phyloP scores from a whole-genome alignment of 2,797 vertebrate species.

The Etheostoma nigrum region DNA sequence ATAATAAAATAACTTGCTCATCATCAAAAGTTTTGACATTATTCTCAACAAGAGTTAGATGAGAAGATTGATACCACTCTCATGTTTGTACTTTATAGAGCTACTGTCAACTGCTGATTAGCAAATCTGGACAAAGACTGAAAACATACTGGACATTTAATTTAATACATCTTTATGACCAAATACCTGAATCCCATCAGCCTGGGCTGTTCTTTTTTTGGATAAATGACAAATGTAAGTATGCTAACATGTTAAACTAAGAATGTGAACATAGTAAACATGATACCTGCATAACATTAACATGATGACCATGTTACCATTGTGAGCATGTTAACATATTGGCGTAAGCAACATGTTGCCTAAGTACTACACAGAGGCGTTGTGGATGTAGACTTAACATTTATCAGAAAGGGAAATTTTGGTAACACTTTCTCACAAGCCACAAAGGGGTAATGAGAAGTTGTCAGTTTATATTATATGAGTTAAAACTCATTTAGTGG shows the following conservation, averaged over 20 bases:
- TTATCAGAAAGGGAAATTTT: background rate
- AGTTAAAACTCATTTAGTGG: background rate
- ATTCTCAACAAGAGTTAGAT: background rate
- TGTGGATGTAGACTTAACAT: background rate
- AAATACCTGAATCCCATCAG: too few species aligned
- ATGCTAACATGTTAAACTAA: too few species aligned
- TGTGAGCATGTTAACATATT: conserved; percentile 3
- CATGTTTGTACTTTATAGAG: background rate
- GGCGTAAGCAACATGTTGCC: background rate
- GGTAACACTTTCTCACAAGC: background rate
- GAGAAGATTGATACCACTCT: conserved; percentile 4
- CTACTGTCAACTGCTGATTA: background rate
- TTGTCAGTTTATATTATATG: background rate
- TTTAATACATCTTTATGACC: conserved; percentile 6
- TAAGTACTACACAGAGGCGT: background rate
- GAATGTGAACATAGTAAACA: too few species aligned
- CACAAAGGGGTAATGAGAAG: background rate
- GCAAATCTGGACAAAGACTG: background rate
- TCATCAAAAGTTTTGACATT: background rate
- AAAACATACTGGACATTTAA: background rate
- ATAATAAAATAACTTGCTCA: background rate
- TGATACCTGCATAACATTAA: too few species aligned
- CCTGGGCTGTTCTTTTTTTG: too few species aligned
- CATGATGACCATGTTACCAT: too few species aligned
- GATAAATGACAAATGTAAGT: too few species aligned